These are phyloP conservation scores for Macrosoma leucophasiata DNA, from an alignment of 2,888 invertebrate species.

Conservation along the genomic window DNA sequence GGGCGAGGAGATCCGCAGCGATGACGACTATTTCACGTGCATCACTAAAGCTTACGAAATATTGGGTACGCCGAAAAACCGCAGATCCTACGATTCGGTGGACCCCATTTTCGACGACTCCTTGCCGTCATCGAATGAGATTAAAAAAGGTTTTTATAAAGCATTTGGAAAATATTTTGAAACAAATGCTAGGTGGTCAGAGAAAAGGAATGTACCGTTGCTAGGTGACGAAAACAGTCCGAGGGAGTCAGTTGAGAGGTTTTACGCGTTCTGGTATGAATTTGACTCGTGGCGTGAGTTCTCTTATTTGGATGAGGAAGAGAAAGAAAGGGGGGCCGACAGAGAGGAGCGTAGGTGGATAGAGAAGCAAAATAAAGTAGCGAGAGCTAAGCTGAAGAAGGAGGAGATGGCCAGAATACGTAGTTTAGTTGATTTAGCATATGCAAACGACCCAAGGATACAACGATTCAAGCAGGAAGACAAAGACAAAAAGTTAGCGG, in stretches of 20 bases:
- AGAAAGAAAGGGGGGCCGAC: slow-evolving; percentile 97
- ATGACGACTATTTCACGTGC: slow-evolving; percentile 98
- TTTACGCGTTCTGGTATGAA: slow-evolving; percentile 98
- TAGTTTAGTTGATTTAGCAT: slow-evolving; percentile 93
- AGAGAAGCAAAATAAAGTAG: slow-evolving; percentile 97
- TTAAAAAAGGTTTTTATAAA: slow-evolving; percentile 85
- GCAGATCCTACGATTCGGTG: slow-evolving; percentile 96
- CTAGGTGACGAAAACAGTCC: slow-evolving; percentile 86
- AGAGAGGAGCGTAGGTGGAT: slow-evolving; percentile 98
- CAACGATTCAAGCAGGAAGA: slow-evolving; percentile 94
- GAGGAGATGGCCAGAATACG: slow-evolving; percentile 97
- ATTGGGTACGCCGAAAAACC: slow-evolving; percentile 84
- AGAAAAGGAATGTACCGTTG: slow-evolving; percentile 87
- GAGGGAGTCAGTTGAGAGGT: slow-evolving; percentile 90
- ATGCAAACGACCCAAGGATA: slow-evolving; percentile 95
- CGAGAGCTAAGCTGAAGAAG: slow-evolving; percentile 94
- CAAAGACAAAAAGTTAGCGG: slow-evolving; percentile 90
- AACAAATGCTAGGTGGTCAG: slow-evolving; percentile 93
- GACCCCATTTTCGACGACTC: slow-evolving; percentile 95
- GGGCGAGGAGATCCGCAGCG: slow-evolving; percentile 90
- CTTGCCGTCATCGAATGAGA: slow-evolving; percentile 84
- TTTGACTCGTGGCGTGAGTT: slow-evolving; percentile 99
- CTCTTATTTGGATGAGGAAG: slow-evolving; percentile 98
- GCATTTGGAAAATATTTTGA: slow-evolving; percentile 81
- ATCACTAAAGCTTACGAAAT: slow-evolving; percentile 98